Percentiles rank a stretch among this genome's conserved stretches.
These are phyloP conservation scores for Emys orbicularis DNA, from an alignment of 2,797 vertebrate species.

Conservation along the genomic window DNA sequence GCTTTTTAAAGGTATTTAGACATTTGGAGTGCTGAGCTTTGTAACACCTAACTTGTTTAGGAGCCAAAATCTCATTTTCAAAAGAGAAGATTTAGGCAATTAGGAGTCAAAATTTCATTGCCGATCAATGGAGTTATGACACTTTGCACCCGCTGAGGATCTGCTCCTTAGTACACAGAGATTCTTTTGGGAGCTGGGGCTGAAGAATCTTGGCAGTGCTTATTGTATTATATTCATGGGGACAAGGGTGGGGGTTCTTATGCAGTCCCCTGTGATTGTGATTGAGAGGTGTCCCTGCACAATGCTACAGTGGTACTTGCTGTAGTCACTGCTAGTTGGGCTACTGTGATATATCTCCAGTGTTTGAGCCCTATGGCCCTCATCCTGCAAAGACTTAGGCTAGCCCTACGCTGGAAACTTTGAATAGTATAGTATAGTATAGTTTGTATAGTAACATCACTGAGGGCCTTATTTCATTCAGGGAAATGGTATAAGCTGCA, in stretches of 20 bases:
- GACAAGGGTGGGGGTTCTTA: background rate
- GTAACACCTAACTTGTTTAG: background rate
- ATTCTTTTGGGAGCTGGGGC: background rate
- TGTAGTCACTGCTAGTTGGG: background rate
- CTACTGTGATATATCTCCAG: background rate
- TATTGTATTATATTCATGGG: background rate
- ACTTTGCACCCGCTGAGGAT: background rate
- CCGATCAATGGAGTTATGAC: background rate
- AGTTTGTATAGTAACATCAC: background rate
- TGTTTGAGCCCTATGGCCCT: background rate
- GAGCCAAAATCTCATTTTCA: background rate
- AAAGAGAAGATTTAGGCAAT: no score
- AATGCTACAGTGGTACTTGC: accelerated
- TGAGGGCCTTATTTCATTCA: background rate
- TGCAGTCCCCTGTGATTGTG: background rate
- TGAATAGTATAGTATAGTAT: background rate
- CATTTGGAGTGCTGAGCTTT: background rate
- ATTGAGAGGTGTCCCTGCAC: background rate
- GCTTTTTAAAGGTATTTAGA: background rate
- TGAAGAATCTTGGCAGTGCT: background rate
- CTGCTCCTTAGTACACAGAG: background rate
- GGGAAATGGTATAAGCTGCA: background rate
- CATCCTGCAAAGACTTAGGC: background rate
- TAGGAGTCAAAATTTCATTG: background rate
- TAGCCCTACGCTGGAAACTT: background rate